A percentile compares a stretch with the other conserved stretches of the same genome.
These are phyloP conservation scores for Anser brachyrhynchus DNA, from an alignment of 2,113 vertebrate genomes.

Conservation along the genomic window DNA sequence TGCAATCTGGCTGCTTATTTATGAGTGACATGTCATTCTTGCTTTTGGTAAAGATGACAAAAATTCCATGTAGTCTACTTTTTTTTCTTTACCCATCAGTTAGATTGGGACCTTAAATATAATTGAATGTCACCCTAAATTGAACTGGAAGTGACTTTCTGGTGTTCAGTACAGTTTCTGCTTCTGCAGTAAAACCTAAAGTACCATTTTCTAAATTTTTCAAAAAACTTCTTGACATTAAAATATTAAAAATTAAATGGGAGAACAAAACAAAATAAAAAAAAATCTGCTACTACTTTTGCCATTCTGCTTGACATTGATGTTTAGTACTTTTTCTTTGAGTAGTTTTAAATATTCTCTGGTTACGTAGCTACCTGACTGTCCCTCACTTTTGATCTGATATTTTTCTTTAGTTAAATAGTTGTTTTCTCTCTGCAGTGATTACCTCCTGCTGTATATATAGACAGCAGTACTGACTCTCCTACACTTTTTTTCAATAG, in stretches of 20 bases:
- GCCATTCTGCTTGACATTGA: background rate
- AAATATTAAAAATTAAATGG: background rate
- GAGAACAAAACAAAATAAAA: background rate
- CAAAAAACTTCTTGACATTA: background rate
- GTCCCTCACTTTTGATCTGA: background rate
- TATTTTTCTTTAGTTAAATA: background rate
- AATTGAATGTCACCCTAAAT: background rate
- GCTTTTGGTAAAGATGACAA: background rate
- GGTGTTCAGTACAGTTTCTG: background rate
- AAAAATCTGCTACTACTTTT: background rate
- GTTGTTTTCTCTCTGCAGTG: background rate
- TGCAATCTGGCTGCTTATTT: background rate
- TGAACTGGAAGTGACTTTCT: background rate
- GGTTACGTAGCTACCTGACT: background rate
- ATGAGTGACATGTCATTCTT: background rate
- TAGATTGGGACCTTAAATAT: background rate
- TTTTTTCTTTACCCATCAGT: background rate
- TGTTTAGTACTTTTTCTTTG: background rate
- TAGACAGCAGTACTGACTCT: background rate
- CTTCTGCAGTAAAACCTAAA: background rate
- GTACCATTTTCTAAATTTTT: background rate
- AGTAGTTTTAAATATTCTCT: background rate
- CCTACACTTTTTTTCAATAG: background rate
- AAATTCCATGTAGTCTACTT: background rate
- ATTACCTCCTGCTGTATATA: background rate